A percentile compares a stretch with the other conserved stretches of the same genome.
Evolutionary conservation across 2,113 vertebrate species (phyloP).

Genomic region (Limanda limanda): DNA sequence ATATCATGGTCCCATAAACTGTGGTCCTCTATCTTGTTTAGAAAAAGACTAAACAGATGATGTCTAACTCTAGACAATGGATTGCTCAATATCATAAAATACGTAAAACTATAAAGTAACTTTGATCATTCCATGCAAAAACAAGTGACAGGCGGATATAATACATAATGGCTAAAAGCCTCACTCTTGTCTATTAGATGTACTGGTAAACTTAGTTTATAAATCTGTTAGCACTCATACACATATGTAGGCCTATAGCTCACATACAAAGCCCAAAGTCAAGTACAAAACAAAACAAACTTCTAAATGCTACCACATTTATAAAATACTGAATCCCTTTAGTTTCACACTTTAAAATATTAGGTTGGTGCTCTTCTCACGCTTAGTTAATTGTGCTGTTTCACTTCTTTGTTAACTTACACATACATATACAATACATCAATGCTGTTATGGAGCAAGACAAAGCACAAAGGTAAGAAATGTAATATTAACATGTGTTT

Average conservation of each 20-base stretch:
- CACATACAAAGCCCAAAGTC: conserved; percentile 57
- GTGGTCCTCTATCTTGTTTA: not conserved
- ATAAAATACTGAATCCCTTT: conserved; percentile 56
- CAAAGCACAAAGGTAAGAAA: conserved; percentile 24
- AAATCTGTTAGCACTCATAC: conserved; percentile 33
- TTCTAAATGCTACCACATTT: conserved; percentile 51
- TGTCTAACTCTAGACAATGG: conserved; percentile 22
- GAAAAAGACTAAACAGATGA: conserved; percentile 16
- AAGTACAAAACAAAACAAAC: conserved; percentile 49
- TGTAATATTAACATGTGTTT: conserved; percentile 31
- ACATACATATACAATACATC: conserved; percentile 30
- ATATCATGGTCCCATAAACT: conserved; percentile 11
- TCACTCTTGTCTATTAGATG: not conserved
- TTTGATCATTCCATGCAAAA: conserved; percentile 61
- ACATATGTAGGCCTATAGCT: conserved; percentile 16
- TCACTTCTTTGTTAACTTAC: conserved; percentile 30
- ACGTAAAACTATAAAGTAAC: conserved; percentile 39
- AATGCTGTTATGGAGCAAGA: conserved; percentile 34
- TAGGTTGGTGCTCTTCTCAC: conserved; percentile 53
- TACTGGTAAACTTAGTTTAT: conserved; percentile 12
- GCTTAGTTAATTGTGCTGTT: conserved; percentile 62
- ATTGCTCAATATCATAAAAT: conserved; percentile 20
- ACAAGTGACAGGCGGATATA: conserved; percentile 39
- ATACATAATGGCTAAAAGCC: conserved; percentile 12
- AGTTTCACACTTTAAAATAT: conserved; percentile 28